Evolutionary conservation across 2,888 invertebrate genomes (phyloP), one percentile per base, ranked within the genome.

Genomic region (Tanypteryx hageni): DNA sequence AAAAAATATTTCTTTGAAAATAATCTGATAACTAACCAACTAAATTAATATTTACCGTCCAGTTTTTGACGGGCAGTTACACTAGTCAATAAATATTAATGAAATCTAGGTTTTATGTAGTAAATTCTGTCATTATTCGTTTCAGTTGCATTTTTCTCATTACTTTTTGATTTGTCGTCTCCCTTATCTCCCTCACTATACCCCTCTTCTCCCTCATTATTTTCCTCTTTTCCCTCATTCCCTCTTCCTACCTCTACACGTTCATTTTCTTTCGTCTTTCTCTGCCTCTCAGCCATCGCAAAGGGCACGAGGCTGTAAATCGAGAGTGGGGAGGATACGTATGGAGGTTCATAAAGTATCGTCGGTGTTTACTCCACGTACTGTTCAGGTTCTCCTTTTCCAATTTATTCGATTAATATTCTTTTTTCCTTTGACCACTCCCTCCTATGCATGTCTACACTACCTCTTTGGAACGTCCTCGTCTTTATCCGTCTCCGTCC

Each of bases 371-470:
- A 27, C 76, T 76, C 76, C 76, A 27, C 27, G 27, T 76, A 22
- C 22, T 76, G 13, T 27, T 76, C 76, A 76, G 22, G 76, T 22
- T n/a, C 5, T 2, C 76, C 76, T 5, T 76, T 27, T 22, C 22
- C 76, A 22, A 76, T 76, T 76, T 27, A n/a, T 76, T 76, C 76
- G 4, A 7, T 27, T 22, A 27, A 76, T 76, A 68, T 68, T 76
- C 27, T 76, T 76, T 76, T 76, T 76, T 76, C 76, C 76, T 76
- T 76, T 76, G 76, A 76, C 76, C 27, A 22, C 27, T 76, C 76
- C 14, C 76, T 9, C 11, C 16, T n/a, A 27, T 76, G 76, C 76
- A 76, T 27, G 68, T 68, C 68, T 68, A 18, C 68, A 68, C n/a
- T 22, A 76, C 27, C 76, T 27, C 76, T 76, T 76, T 27, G 22